phyloP scores from a whole-genome alignment of 2,113 vertebrate species.

The Psephotus haematonotus region DNA sequence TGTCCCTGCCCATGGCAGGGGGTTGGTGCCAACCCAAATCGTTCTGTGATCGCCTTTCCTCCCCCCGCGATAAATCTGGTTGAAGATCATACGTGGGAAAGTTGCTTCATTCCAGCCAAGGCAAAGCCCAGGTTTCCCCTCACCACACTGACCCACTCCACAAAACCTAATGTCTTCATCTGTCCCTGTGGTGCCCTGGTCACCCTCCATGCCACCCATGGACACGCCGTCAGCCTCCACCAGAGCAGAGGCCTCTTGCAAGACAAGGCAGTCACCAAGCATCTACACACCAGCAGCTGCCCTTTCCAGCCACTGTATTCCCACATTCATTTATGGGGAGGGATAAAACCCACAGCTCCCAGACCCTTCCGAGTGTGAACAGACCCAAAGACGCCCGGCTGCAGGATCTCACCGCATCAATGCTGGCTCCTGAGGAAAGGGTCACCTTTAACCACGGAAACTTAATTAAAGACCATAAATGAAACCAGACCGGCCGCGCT shows the following conservation, averaged over 20 bases:
- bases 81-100: fast-evolving
- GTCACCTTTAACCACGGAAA: constrained; percentile 7
- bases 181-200: not conserved
- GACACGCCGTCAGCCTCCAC: fast-evolving
- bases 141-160: not conserved
- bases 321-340: not conserved
- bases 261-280: not conserved
- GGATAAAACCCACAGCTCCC: not conserved
- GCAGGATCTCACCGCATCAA: not conserved
- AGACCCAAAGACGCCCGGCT: not conserved
- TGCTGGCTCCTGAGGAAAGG: not conserved
- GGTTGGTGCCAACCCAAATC: too few species aligned
- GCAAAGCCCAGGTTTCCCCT: not conserved
- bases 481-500: not conserved
- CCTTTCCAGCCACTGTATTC: not conserved
- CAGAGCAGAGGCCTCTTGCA: not conserved
- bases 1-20: too few species aligned
- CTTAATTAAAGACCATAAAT: constrained; percentile 50
- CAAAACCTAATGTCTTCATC: fast-evolving
- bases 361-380: not conserved
- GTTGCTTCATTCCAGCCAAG: not conserved
- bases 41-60: not conserved
- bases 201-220: fast-evolving
- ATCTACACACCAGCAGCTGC: not conserved
- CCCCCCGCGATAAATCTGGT: not conserved